These are phyloP conservation scores for Psylliodes chrysocephalus DNA, from an alignment of 2,888 invertebrate genomes.

Conservation along the genomic window DNA sequence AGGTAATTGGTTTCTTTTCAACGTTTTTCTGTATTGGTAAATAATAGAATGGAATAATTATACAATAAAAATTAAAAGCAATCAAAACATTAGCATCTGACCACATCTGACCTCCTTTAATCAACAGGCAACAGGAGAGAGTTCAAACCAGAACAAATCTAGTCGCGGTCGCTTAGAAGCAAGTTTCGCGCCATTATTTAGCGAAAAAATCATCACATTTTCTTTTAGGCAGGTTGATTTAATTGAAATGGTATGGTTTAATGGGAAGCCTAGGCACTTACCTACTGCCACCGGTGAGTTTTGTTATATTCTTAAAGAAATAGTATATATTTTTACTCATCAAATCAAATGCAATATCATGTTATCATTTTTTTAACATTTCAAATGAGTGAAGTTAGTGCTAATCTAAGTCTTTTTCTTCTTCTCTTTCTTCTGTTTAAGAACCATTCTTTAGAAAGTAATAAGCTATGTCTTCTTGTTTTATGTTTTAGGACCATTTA, in stretches of 20 bases:
- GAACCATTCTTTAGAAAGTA: too few relatives aligned
- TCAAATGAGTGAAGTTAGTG: constrained; percentile 19
- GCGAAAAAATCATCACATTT: constrained; percentile 7
- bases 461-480: too few relatives aligned
- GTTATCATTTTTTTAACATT: too few relatives aligned
- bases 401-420: background rate
- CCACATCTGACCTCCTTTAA: too few relatives aligned
- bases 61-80: background rate
- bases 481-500: constrained; percentile 63
- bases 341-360: too few relatives aligned
- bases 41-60: background rate
- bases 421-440: background rate
- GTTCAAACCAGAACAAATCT: background rate
- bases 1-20: background rate
- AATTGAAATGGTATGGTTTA: constrained; percentile 38
- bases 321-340: constrained; percentile 12
- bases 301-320: constrained; percentile 28
- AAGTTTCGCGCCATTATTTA: constrained; percentile 26
- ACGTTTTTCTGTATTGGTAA: too few relatives aligned
- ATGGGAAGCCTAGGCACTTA: constrained; percentile 44
- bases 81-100: constrained; percentile 8
- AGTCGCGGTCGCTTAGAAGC: background rate
- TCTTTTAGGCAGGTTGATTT: constrained; percentile 4
- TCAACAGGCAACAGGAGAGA: background rate
- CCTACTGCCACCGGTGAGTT: constrained; percentile 46